A percentile compares a stretch with the other conserved stretches of the same genome.
Evolutionary conservation across 2,113 vertebrate genomes (phyloP).

Genomic region (Ia io): DNA sequence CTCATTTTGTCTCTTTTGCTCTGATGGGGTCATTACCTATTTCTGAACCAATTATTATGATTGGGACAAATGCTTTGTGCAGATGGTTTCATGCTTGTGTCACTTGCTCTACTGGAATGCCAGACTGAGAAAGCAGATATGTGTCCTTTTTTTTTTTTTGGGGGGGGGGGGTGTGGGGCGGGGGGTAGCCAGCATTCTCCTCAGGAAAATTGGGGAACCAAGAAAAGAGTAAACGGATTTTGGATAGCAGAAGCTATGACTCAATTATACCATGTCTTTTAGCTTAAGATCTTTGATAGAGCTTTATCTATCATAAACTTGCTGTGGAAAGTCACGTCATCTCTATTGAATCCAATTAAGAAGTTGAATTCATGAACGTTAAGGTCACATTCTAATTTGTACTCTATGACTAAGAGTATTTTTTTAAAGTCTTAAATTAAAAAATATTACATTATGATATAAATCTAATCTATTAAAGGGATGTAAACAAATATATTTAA

Average conservation of each 20-base stretch:
- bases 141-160: background rate
- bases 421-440: background rate
- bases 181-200: background rate
- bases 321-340: background rate
- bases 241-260: background rate
- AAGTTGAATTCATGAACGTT: background rate
- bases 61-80: background rate
- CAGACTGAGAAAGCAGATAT: background rate
- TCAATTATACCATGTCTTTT: background rate
- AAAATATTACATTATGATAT: background rate
- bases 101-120: background rate
- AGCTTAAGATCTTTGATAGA: background rate
- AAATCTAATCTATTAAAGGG: background rate
- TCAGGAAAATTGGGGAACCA: background rate
- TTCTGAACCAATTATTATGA: background rate
- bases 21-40: background rate
- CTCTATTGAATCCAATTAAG: background rate
- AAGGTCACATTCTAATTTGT: background rate
- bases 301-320: background rate
- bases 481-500: background rate
- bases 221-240: background rate
- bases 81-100: background rate
- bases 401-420: background rate
- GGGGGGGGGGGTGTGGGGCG: too few relatives aligned
- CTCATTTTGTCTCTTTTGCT: background rate